A percentile compares a stretch with the other conserved stretches of the same genome.
phyloP scores from a whole-genome alignment of 2,888 invertebrate species.

The Listrodromus nycthemerus region DNA sequence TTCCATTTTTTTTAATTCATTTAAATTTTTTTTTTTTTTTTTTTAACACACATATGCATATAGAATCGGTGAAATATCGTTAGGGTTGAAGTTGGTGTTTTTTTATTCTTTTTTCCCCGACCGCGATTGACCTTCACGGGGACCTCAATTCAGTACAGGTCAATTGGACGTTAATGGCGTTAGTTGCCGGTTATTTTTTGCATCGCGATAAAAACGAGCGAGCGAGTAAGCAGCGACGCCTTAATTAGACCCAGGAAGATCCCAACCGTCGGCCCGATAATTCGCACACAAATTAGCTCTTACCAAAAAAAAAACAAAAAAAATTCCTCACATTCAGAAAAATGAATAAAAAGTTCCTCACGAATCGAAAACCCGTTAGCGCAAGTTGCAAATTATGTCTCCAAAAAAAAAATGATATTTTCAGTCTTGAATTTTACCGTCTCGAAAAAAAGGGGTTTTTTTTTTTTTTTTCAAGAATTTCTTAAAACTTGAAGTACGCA shows the following conservation, averaged over 20 bases:
- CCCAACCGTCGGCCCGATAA: background rate
- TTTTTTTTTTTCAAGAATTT: too few species aligned
- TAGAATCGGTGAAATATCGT: constrained; percentile 19
- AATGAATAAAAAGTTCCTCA: background rate
- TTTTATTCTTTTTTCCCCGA: constrained; percentile 36
- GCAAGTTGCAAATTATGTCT: background rate
- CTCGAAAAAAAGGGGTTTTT: too few species aligned
- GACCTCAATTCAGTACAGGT: constrained; percentile 59
- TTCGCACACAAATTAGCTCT: background rate
- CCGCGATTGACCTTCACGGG: constrained; percentile 57
- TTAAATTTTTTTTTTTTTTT: background rate
- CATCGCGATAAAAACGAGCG: constrained; percentile 32
- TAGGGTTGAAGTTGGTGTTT: constrained; percentile 31
- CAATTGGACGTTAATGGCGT: constrained; percentile 60
- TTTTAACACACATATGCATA: background rate
- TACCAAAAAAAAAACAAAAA: background rate
- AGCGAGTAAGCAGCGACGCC: constrained; percentile 6
- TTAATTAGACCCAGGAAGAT: constrained; percentile 7
- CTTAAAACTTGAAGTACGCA: too few species aligned
- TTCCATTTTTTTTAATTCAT: background rate
- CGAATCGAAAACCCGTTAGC: background rate
- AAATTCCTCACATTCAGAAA: background rate
- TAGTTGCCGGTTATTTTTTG: constrained; percentile 45
- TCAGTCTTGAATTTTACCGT: background rate
- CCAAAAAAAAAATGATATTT: background rate